Percentiles rank a stretch among this genome's conserved stretches.
Evolutionary conservation across 2,888 invertebrate species (phyloP).

Genomic region (Drosophila rubida): DNA sequence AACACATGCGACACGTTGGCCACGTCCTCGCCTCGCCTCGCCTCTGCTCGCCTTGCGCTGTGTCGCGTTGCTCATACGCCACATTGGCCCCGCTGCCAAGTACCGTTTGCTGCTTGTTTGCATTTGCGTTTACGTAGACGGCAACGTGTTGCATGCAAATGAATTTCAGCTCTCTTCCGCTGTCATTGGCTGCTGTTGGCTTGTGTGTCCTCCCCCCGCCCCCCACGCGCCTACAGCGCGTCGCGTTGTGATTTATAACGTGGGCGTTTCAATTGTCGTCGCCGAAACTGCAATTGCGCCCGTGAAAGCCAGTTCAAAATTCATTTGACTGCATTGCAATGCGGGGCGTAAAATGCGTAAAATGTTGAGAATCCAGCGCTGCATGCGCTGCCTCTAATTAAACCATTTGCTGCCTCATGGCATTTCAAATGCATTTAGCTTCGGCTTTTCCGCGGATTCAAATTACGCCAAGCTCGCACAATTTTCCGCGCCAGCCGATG

Average conservation of each 20-base stretch:
- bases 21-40: constrained; percentile 25
- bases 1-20: constrained; percentile 52
- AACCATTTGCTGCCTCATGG: constrained; percentile 16
- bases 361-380: constrained; percentile 2
- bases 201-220: constrained; percentile 1
- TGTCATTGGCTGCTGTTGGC: constrained; percentile 30
- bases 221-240: too few species aligned
- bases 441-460: not conserved
- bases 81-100: constrained; percentile 21
- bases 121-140: constrained; percentile 22
- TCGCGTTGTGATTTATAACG: constrained; percentile 60
- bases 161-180: constrained; percentile 58
- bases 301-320: constrained; percentile 12
- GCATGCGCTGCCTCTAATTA: constrained; percentile 32
- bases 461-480: not conserved
- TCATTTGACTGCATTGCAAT: not conserved
- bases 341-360: constrained; percentile 7
- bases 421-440: constrained; percentile 6
- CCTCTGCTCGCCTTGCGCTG: too few species aligned
- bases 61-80: constrained; percentile 66
- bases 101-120: constrained; percentile 37
- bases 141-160: constrained; percentile 81
- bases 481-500: not conserved
- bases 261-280: constrained; percentile 54
- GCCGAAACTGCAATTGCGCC: constrained; percentile 31